Base-by-base conservation (phyloP, 1,140 invertebrate species). In the Aphelinus certus region DNA sequence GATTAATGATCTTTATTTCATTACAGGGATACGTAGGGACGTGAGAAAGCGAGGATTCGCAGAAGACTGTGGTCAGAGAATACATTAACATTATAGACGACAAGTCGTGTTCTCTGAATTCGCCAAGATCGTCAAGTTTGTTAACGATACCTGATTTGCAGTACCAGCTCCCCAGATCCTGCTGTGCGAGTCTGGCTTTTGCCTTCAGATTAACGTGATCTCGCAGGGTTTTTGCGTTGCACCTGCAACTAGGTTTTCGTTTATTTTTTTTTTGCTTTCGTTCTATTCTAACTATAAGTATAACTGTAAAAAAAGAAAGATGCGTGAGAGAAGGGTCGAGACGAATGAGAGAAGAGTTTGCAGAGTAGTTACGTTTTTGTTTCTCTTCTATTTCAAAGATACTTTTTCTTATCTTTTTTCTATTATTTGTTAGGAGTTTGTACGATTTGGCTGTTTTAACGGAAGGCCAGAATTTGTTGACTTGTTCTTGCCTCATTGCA, bases 11-110 rank as follows among this genome's bases (percentile, higher is more conserved):
- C 70, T 79, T 56, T 67, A 63, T 76, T 83, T 76, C 75, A 64
- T 84, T 87, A 67, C 72, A 88, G 86, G 82, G 85, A 87, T 78
- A 87, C 87, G 86, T 88, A 88, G 87, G 83, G 82, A 82, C 80
- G 77, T 79, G 81, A 83, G 81, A 84, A 80, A 71, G 80, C 81
- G 81, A 85, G 79, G 79, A 78, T 82, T 80, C 82, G 80, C 81
- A 82, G 85, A 82, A 85, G 78, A 84, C 82, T 87, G 82, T 84
- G 81, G 82, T 86, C 81, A 76, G 82, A 84, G 72, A 83, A 84
- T 81, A 84, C 83, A 80, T 81, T 86, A 76, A 85, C 82, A 73
- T 79, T 88, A 58, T 88, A 82, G 81, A 68, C 49, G 69, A 68
- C 47, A 5, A 3, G 43, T 60, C 49, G 43, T 47, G 10, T 62